A percentile compares a stretch with the other conserved stretches of the same genome.
These are phyloP conservation scores for Argyrosomus japonicus DNA, from an alignment of 2,113 vertebrate genomes.

Conservation along the genomic window DNA sequence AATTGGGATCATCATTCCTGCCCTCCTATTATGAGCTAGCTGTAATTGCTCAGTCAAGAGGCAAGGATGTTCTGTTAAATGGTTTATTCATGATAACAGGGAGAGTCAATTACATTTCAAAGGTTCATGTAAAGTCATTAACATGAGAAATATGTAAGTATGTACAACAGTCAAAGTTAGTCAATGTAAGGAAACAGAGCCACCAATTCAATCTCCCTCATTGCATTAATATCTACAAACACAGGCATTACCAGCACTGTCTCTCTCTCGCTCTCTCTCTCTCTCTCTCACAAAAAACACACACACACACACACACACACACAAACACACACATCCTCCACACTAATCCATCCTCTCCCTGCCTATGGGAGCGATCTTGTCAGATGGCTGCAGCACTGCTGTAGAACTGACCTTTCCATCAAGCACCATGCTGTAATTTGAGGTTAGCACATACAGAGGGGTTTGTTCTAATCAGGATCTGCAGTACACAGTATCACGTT, in stretches of 20 bases:
- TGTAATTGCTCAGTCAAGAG: constrained; percentile 17
- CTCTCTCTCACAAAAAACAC: constrained; percentile 9
- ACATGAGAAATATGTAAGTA: not conserved
- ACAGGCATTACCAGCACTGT: not conserved
- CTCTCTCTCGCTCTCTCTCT: too few relatives aligned
- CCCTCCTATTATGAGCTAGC: not conserved
- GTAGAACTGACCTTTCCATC: constrained; percentile 55
- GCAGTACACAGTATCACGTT: not conserved
- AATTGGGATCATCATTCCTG: not conserved
- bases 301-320: constrained; percentile 9
- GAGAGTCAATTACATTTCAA: not conserved
- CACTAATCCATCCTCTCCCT: not conserved
- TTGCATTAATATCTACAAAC: not conserved
- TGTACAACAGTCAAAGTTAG: not conserved
- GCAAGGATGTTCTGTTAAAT: constrained; percentile 10
- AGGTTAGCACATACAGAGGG: not conserved
- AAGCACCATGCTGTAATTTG: constrained; percentile 26
- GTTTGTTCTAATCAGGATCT: constrained; percentile 25
- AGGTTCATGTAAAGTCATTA: constrained; percentile 4
- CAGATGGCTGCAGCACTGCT: constrained; percentile 26
- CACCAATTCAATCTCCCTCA: not conserved
- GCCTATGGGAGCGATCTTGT: constrained; percentile 26
- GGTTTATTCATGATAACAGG: constrained; percentile 14
- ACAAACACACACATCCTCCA: not conserved
- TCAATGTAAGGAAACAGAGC: not conserved